Evolutionary conservation across 2,113 vertebrate genomes (phyloP).

Genomic region (Spermophilus dauricus): DNA sequence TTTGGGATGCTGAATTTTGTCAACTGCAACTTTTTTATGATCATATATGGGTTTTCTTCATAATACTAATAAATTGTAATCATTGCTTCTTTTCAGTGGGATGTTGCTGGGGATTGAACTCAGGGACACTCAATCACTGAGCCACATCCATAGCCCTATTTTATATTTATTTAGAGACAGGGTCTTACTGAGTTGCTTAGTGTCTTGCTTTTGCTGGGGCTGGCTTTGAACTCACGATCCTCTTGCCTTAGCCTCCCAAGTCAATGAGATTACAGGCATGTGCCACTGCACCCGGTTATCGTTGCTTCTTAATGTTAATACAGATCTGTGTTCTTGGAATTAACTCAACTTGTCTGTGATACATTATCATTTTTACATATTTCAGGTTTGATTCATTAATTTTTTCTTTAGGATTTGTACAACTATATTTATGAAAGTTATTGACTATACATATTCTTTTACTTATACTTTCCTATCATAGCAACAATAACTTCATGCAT

Average conservation of each 20-base stretch:
- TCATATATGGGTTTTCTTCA: background rate
- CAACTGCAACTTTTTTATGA: background rate
- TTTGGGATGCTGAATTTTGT: background rate
- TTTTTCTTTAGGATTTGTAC: background rate
- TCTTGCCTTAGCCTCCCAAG: too few species aligned
- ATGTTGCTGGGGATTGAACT: too few species aligned
- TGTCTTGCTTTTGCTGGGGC: too few species aligned
- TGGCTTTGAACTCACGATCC: too few species aligned
- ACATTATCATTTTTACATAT: constrained; percentile 23
- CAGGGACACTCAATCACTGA: too few species aligned
- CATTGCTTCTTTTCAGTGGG: background rate
- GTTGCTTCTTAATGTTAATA: constrained; percentile 31
- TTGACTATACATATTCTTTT: background rate
- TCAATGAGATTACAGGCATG: too few species aligned
- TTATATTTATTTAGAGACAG: too few species aligned
- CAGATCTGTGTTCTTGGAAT: background rate
- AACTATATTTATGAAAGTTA: background rate
- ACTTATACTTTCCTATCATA: background rate
- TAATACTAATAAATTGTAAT: background rate
- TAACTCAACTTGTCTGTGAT: background rate
- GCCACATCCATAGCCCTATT: too few species aligned
- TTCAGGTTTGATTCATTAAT: background rate
- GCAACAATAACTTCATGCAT: background rate
- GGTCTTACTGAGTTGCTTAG: too few species aligned
- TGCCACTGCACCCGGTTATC: too few species aligned